These are phyloP conservation scores for Hydrozoanthus tunicans DNA, from an alignment of 64 coral and sea anemone species.

Conservation along the genomic window DNA sequence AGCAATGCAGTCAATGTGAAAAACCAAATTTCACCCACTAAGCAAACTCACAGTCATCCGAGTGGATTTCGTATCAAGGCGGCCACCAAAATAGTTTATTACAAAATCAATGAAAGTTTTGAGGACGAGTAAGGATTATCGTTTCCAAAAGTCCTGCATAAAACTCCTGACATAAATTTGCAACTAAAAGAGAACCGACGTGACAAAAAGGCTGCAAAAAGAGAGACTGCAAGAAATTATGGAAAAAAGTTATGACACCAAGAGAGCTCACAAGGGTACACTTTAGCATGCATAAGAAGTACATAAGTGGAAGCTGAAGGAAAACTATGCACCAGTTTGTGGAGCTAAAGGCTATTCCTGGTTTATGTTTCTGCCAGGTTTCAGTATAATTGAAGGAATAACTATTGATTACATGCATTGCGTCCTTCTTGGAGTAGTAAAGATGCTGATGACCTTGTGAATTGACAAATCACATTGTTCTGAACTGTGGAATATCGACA, in stretches of 20 bases:
- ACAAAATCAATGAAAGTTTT: slow-evolving; percentile 15
- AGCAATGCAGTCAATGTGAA: not conserved
- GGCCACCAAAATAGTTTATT: not conserved
- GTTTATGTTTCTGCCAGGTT: not conserved
- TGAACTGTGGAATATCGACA: not conserved
- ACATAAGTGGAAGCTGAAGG: not conserved
- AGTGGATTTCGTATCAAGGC: not conserved
- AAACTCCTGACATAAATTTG: not conserved
- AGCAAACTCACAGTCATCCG: not conserved
- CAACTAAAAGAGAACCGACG: not conserved
- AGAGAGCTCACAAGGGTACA: not conserved
- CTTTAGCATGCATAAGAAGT: not conserved
- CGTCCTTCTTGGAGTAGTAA: not conserved
- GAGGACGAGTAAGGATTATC: not conserved
- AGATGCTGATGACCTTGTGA: not conserved
- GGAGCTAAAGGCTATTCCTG: not conserved
- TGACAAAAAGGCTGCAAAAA: not conserved
- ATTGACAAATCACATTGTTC: not conserved
- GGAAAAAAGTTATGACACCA: not conserved
- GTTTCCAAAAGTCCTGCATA: not conserved
- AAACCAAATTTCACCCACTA: not conserved
- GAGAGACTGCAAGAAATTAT: slow-evolving; percentile 1
- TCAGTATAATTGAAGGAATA: not conserved
- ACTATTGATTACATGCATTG: not conserved
- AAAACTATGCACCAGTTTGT: not conserved